A percentile compares a stretch with the other conserved stretches of the same genome.
These are phyloP conservation scores for Platycheirus rosarum DNA, from an alignment of 2,888 invertebrate genomes.

Conservation along the genomic window DNA sequence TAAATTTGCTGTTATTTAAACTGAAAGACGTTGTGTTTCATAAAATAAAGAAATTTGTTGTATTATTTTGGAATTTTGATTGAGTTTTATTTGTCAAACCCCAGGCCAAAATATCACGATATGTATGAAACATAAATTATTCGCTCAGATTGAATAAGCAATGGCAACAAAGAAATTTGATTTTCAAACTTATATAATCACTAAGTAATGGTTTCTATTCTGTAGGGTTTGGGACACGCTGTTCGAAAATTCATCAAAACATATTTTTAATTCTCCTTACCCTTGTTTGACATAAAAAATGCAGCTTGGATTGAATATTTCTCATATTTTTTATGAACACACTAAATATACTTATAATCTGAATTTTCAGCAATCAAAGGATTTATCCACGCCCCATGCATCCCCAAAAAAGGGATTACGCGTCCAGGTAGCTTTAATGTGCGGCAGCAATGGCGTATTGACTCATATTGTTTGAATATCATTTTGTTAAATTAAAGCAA, in stretches of 20 bases:
- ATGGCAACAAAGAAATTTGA: too few species aligned
- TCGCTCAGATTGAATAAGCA: too few species aligned
- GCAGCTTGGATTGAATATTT: slow-evolving; percentile 37
- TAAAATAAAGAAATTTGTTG: too few species aligned
- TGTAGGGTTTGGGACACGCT: slow-evolving; percentile 28
- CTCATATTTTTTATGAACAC: slow-evolving; percentile 3
- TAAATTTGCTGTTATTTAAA: too few species aligned
- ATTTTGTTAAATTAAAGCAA: slow-evolving; percentile 66
- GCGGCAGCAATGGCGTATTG: neutral
- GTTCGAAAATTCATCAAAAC: slow-evolving; percentile 60
- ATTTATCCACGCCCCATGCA: slow-evolving; percentile 13
- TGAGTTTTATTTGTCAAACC: too few species aligned
- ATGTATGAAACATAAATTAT: too few species aligned
- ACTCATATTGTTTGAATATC: slow-evolving; percentile 57
- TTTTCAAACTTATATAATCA: slow-evolving; percentile 58
- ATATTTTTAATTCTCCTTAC: slow-evolving; percentile 11
- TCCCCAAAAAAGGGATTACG: slow-evolving; percentile 13
- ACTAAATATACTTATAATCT: slow-evolving; percentile 73
- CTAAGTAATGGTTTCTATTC: too few species aligned
- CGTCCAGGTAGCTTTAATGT: neutral
- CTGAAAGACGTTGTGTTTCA: too few species aligned
- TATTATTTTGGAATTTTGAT: too few species aligned
- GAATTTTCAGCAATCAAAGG: slow-evolving; percentile 72
- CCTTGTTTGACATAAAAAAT: neutral
- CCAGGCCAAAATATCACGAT: too few species aligned